These are phyloP conservation scores for Cataglyphis rosenhaueri DNA, from an alignment of 2,888 invertebrate species.

Conservation along the genomic window DNA sequence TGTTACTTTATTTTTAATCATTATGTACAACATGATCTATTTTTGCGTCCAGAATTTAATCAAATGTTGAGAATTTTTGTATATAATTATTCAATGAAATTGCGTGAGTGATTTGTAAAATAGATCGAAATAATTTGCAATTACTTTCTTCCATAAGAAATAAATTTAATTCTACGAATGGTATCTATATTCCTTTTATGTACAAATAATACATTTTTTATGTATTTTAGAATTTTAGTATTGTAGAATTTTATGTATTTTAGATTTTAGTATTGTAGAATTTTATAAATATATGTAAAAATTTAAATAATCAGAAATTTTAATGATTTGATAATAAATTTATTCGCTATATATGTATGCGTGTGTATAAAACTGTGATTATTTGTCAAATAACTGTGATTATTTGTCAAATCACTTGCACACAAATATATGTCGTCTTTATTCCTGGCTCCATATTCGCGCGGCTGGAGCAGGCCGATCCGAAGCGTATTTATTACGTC, in stretches of 20 bases:
- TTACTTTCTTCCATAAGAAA: background rate
- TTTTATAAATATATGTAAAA: background rate
- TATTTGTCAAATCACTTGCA: background rate
- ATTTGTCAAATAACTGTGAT: conserved; percentile 9
- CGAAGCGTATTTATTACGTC: conserved; percentile 62
- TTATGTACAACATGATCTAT: background rate
- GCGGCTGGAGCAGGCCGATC: conserved; percentile 55
- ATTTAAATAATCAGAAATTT: background rate
- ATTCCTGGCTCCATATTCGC: conserved; percentile 50
- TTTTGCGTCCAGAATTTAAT: background rate
- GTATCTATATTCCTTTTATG: background rate
- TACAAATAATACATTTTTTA: too few relatives aligned
- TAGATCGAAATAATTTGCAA: background rate
- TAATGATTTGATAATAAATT: background rate
- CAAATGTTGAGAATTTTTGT: conserved; percentile 1
- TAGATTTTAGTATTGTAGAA: too few relatives aligned
- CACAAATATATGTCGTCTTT: background rate
- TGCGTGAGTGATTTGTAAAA: background rate
- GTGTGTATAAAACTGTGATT: background rate
- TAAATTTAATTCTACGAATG: background rate
- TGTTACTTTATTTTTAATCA: background rate
- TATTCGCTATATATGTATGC: background rate
- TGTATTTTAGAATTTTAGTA: background rate
- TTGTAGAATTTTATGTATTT: background rate
- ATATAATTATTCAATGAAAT: background rate